phyloP scores from a whole-genome alignment of 2,797 vertebrate species.

The Aythya fuligula region DNA sequence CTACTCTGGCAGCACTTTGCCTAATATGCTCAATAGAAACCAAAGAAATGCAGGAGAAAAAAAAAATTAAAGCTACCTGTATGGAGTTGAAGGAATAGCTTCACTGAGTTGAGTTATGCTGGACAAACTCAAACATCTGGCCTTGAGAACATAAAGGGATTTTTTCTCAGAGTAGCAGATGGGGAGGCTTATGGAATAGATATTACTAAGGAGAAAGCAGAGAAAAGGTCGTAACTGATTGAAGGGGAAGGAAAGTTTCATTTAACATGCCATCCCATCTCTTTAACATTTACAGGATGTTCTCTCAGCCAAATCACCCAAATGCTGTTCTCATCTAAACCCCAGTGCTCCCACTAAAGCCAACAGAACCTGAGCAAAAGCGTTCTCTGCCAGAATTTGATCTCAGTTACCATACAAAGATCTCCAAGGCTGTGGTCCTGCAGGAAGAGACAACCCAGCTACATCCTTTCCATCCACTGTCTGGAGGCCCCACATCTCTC shows the following conservation, averaged over 20 bases:
- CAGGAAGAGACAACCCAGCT: background rate
- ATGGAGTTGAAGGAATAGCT: background rate
- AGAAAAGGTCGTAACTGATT: slow-evolving; percentile 27
- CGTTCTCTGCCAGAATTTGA: background rate
- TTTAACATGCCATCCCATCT: background rate
- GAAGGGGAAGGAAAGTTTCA: background rate
- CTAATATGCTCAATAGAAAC: background rate
- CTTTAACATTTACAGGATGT: background rate
- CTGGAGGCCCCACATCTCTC: background rate
- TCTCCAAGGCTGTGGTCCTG: background rate
- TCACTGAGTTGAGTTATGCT: background rate
- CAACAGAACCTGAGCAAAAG: background rate
- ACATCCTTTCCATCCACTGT: background rate
- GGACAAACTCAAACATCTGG: slow-evolving; percentile 48
- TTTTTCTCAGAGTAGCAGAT: slow-evolving; percentile 37
- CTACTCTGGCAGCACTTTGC: background rate
- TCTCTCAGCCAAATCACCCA: background rate
- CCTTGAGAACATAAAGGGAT: background rate
- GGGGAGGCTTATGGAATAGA: slow-evolving; percentile 24
- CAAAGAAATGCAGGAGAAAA: background rate
- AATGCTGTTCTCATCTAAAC: background rate
- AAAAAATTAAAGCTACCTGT: background rate
- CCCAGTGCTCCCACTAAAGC: background rate
- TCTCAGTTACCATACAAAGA: background rate
- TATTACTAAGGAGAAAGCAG: background rate